These are phyloP conservation scores for Eupelmus urozonus DNA, from an alignment of 2,888 invertebrate species.

Conservation along the genomic window DNA sequence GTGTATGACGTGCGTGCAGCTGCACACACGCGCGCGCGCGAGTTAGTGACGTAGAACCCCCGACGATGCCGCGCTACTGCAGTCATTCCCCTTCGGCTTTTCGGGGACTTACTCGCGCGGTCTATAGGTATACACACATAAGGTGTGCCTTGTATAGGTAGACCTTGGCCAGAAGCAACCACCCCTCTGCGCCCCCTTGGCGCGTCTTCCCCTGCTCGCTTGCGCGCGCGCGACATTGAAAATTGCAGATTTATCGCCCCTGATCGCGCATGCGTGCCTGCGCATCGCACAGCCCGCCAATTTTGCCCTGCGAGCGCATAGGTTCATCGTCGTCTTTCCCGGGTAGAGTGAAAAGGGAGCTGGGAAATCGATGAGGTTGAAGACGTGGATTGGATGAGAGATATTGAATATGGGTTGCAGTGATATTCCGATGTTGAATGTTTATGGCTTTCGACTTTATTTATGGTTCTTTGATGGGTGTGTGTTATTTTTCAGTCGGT, in stretches of 20 bases:
- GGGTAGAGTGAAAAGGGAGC: background rate
- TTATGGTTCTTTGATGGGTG: no score
- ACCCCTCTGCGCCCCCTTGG: background rate
- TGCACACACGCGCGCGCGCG: constrained; percentile 61
- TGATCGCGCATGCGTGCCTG: constrained; percentile 59
- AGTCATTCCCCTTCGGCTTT: background rate
- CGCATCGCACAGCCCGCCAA: background rate
- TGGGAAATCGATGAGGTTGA: no score
- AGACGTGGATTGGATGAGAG: no score
- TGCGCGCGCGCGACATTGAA: constrained; percentile 58
- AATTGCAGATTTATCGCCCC: constrained; percentile 67
- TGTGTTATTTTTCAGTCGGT: no score
- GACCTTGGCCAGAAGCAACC: no score
- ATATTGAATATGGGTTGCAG: no score
- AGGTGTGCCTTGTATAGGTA: background rate
- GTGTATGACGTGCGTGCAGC: constrained; percentile 71
- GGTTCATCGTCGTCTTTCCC: background rate
- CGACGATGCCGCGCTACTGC: constrained; percentile 23
- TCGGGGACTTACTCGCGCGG: background rate
- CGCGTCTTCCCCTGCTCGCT: constrained; percentile 7
- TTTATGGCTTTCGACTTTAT: no score
- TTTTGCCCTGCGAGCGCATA: background rate
- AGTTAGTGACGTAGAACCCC: constrained; percentile 68
- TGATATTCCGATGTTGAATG: no score
- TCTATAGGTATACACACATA: background rate